Base-by-base conservation (phyloP, 2,113 vertebrate genomes). In the Zosterops japonicus region DNA sequence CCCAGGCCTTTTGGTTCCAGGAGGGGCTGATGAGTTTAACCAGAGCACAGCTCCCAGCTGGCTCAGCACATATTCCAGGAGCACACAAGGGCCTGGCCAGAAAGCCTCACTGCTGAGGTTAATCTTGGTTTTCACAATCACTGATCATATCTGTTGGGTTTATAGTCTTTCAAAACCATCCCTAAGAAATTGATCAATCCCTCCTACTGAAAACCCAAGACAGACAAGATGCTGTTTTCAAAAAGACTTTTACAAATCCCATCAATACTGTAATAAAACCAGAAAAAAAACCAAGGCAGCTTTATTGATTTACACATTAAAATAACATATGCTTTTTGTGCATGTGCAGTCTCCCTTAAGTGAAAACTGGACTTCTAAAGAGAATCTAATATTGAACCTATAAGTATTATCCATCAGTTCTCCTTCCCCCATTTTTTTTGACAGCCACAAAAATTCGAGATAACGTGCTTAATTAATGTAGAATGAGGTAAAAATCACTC, bases 241-340 rank as follows among this genome's bases (percentile, higher is more conserved):
- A 86, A 44, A 41, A 87, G 90, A 90, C 93, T 97, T 96, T 94
- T 95, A 96, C 89, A 95, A 96, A 97, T 96, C 96, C 83, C 95
- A 92, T 97, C 96, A 95, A 97, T 94, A 95, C 74, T 28, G 67
- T 61, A 96, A 91, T 85, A 90, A 97, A 97, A 97, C 74, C 69
- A 93, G 75, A 61, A 44, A 96, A 96, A 39, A 93, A 97, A 93
- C 79, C 20, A 83, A 95, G 87, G 83, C 94, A 95, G 92, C 83
- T 93, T 93, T 96, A 98, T 98, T 91, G 97, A 98, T 98, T 97
- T 94, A 96, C 79, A 96, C 96, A 97, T 97, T 98, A 96, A 92
- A 97, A 95, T 96, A 97, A 97, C 97, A 95, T 94, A 85, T 87
- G 85, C 56, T 96, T 96, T 96, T 93, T 96, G 63, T 92, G 90